Percentiles rank a stretch among this genome's conserved stretches.
phyloP scores from a whole-genome alignment of 2,113 vertebrate species.

The Antennarius striatus region DNA sequence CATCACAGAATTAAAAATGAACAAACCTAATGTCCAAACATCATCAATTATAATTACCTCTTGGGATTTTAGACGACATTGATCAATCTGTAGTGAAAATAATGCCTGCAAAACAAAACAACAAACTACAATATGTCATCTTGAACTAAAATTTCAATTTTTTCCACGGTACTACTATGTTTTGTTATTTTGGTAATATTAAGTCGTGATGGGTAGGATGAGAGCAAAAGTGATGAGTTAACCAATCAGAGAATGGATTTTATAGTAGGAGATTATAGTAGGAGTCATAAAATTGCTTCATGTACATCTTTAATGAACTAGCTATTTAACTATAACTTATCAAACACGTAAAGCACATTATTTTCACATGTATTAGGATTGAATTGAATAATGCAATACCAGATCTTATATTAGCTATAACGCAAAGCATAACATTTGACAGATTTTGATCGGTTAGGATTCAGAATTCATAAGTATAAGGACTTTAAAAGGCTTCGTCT shows the following conservation, averaged over 20 bases:
- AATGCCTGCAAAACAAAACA: slow-evolving; percentile 5
- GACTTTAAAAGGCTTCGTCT: neutral
- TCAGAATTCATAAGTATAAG: neutral
- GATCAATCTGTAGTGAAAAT: neutral
- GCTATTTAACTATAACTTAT: neutral
- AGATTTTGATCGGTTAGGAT: slow-evolving; percentile 2
- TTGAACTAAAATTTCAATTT: no score
- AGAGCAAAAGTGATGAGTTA: no score
- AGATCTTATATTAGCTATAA: neutral
- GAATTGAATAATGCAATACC: neutral
- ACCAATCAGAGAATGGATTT: no score
- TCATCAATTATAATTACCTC: slow-evolving; percentile 32
- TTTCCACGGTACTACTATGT: no score
- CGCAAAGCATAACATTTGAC: neutral
- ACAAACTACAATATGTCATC: no score
- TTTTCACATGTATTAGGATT: neutral
- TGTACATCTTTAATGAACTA: neutral
- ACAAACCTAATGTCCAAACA: neutral
- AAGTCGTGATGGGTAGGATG: no score
- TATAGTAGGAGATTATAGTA: no score
- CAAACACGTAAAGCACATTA: no score
- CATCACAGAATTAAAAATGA: neutral
- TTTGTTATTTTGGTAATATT: no score
- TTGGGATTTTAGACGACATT: slow-evolving; percentile 68
- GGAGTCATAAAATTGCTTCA: no score